Evolutionary conservation across 2,797 vertebrate genomes (phyloP).

Genomic region (Benthosema pterotum): DNA sequence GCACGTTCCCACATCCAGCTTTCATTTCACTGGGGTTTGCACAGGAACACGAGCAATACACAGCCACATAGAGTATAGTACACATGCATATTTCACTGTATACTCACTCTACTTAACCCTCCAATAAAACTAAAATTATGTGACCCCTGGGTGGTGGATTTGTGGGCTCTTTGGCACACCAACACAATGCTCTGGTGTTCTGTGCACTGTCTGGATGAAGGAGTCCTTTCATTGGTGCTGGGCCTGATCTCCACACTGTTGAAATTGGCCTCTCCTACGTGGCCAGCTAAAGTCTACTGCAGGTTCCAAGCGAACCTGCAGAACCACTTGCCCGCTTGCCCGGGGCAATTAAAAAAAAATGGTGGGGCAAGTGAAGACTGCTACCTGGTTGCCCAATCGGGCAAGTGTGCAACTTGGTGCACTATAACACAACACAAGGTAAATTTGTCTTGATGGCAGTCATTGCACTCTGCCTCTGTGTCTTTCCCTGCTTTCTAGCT

Average conservation of each 20-base stretch:
- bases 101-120: conserved; percentile 24
- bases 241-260: conserved; percentile 29
- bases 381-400: too few relatives aligned
- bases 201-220: conserved; percentile 47
- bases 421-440: too few relatives aligned
- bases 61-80: not conserved
- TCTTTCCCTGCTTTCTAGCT: too few relatives aligned
- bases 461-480: too few relatives aligned
- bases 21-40: conserved; percentile 8
- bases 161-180: conserved; percentile 41
- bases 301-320: conserved; percentile 36
- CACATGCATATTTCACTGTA: conserved; percentile 26
- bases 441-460: too few relatives aligned
- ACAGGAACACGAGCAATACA: not conserved
- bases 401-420: too few relatives aligned
- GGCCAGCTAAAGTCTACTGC: conserved; percentile 36
- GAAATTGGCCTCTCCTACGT: conserved; percentile 42
- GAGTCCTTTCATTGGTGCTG: conserved; percentile 48
- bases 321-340: too few relatives aligned
- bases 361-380: too few relatives aligned
- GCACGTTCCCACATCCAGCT: conserved; percentile 25
- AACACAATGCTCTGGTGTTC: conserved; percentile 42
- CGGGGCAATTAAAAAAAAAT: too few relatives aligned
- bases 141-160: conserved; percentile 30
- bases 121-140: conserved; percentile 41